Evolutionary conservation across 2,888 invertebrate species (phyloP).

Genomic region (Drosophila algonquin): DNA sequence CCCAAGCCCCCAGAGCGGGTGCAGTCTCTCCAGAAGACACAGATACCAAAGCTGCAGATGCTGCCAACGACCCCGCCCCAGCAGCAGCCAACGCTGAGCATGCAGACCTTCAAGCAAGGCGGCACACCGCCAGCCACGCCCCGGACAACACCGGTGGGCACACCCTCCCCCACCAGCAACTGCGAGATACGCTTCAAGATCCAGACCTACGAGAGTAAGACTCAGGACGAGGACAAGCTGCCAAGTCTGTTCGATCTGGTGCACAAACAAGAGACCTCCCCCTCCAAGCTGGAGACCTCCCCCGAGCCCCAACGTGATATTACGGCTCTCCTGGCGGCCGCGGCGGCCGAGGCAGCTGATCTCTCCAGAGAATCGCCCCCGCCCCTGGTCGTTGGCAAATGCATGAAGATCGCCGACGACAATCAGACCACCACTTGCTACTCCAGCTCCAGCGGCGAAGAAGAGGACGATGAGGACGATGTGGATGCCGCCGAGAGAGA

Average conservation of each 20-base stretch:
- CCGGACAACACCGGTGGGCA: constrained; percentile 55
- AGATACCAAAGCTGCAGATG: constrained; percentile 81
- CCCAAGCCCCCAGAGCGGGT: constrained; percentile 83
- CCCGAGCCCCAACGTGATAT: constrained; percentile 53
- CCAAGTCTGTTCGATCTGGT: constrained; percentile 90
- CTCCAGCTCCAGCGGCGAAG: constrained; percentile 80
- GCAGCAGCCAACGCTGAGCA: constrained; percentile 67
- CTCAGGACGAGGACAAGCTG: constrained; percentile 82
- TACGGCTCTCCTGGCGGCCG: constrained; percentile 58
- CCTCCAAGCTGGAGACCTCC: constrained; percentile 79
- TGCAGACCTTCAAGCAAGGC: constrained; percentile 81
- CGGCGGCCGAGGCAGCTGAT: constrained; percentile 56
- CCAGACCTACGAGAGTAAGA: constrained; percentile 83
- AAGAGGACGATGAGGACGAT: constrained; percentile 70
- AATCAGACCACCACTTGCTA: constrained; percentile 73
- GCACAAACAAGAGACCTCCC: constrained; percentile 86
- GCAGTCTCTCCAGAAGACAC: constrained; percentile 81
- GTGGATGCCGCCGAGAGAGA: constrained; percentile 75
- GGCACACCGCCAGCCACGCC: constrained; percentile 62
- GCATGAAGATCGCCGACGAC: constrained; percentile 79
- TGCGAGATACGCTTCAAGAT: constrained; percentile 83
- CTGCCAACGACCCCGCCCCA: constrained; percentile 67
- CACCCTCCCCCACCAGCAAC: constrained; percentile 64
- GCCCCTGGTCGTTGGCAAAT: constrained; percentile 81
- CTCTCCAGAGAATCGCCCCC: constrained; percentile 64